Conservation (phyloP, 2,113 vertebrate species). For the Bubo blakistoni region DNA sequence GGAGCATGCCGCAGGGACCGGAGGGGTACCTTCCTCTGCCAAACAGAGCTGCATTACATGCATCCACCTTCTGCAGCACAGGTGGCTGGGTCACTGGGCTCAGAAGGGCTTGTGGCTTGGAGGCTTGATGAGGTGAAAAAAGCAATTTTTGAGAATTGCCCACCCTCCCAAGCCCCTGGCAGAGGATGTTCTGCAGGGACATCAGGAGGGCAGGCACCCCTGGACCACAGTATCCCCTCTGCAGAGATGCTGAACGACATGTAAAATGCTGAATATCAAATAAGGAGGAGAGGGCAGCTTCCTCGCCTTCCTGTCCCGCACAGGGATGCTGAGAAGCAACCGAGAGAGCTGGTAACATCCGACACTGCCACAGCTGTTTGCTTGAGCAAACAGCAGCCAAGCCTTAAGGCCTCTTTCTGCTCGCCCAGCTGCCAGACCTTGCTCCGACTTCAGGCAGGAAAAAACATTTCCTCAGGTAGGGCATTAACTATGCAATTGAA, state of each 20-base stretch:
- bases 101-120: not conserved
- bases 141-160: not conserved
- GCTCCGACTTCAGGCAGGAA: not conserved
- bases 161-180: rapidly evolving
- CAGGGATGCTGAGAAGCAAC: not conserved
- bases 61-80: not conserved
- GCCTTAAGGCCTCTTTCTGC: not conserved
- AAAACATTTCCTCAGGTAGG: constrained; percentile 13
- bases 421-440: not conserved
- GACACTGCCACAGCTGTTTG: not conserved
- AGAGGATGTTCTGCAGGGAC: not conserved
- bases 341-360: not conserved
- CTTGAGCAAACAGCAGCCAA: not conserved
- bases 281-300: not conserved
- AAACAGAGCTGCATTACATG: rapidly evolving
- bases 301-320: not conserved
- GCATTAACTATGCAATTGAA: not conserved
- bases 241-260: not conserved
- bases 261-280: not conserved
- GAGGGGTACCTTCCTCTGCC: not conserved
- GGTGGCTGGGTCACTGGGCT: not conserved
- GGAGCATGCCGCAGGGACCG: rapidly evolving
- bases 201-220: not conserved
- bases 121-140: not conserved
- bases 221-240: not conserved